Percentiles rank a stretch among this genome's conserved stretches.
phyloP scores from a whole-genome alignment of 2,797 vertebrate species.

The Triplophysa yarkandensis region DNA sequence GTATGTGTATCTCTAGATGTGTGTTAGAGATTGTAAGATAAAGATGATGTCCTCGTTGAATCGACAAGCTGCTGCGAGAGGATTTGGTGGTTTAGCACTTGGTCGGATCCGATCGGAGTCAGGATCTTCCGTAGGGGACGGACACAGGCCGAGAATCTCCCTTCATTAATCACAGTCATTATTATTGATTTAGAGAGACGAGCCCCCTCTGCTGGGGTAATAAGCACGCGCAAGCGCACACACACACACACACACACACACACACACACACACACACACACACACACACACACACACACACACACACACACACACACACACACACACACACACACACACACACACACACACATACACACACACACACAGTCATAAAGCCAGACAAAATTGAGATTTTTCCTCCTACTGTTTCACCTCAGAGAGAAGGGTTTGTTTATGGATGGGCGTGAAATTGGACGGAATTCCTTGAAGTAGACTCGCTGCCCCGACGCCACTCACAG shows the following conservation, averaged over 20 bases:
- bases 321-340: conserved; percentile 48
- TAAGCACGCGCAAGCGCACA: conserved; percentile 48
- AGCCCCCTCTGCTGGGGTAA: conserved; percentile 68
- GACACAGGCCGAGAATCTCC: conserved; percentile 50
- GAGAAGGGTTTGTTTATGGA: conserved; percentile 3
- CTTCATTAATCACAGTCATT: conserved; percentile 67
- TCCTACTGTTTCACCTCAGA: neutral
- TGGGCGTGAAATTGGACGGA: conserved; percentile 17
- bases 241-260: neutral
- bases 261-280: neutral
- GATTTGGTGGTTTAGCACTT: conserved; percentile 71
- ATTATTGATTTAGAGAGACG: conserved; percentile 59
- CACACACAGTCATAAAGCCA: conserved; percentile 9
- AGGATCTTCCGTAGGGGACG: conserved; percentile 44
- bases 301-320: conserved; percentile 11
- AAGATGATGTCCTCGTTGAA: conserved; percentile 44
- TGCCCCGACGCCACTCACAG: neutral
- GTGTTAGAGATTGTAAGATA: conserved; percentile 41
- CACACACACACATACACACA: neutral
- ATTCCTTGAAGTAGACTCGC: conserved; percentile 6
- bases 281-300: conserved; percentile 41
- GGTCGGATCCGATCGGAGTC: conserved; percentile 45
- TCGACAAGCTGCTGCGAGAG: conserved; percentile 62
- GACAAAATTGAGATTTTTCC: conserved; percentile 10
- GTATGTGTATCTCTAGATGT: conserved; percentile 36